Evolutionary conservation across 2,113 vertebrate genomes (phyloP), one percentile per base, ranked within the genome.

Genomic region (Apistogramma diplotaenia): DNA sequence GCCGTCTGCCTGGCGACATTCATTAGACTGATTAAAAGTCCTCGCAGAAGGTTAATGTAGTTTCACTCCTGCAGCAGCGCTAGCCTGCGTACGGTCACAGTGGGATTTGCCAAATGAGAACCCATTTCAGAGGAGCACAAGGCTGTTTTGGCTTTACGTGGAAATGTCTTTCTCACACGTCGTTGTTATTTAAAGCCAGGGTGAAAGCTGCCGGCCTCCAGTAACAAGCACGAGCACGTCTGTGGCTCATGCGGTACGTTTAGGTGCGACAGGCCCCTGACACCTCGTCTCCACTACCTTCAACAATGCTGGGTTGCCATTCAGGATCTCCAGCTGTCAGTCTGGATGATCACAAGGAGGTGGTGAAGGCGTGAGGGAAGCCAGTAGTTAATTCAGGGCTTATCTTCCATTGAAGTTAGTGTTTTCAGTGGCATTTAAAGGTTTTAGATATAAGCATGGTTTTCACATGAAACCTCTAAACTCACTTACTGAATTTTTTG

Each of bases 1-100:
- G 79, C 80, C 29, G 89, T 81, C 83, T 79, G 86, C 80, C 84
- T 88, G 78, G 74, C 74, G 65, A 85, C 80, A 81, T 86, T 89
- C 86, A 89, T 90, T 88, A 83, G 78, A 8, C 87, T 93, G 86
- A 93, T 90, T 90, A 88, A 87, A 84, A 88, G 51, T 31, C 61
- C 58, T 55, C 12, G 46, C 46, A 23, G 79, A 90, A 90, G 86
- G 86, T 90, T 87, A 75, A 84, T 85, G 86, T 49, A 23, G 46
- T 61, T 84, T 85, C 46, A 21, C 77, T 81, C 81, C 74, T 25
- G 54, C 18, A 51, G 57, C 4, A 58, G 56, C 2, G 12, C 46
- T 3, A 54, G 5, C 54, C 16, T 23, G 8, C 7, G 71, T 37
- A n/a, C n/a, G 37, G 75, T 54, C 25, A 3, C 19, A 18, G 11